Percentiles rank a stretch among this genome's conserved stretches.
These are phyloP conservation scores for Rhyacichthys aspro DNA, from an alignment of 2,797 vertebrate species.

Conservation along the genomic window DNA sequence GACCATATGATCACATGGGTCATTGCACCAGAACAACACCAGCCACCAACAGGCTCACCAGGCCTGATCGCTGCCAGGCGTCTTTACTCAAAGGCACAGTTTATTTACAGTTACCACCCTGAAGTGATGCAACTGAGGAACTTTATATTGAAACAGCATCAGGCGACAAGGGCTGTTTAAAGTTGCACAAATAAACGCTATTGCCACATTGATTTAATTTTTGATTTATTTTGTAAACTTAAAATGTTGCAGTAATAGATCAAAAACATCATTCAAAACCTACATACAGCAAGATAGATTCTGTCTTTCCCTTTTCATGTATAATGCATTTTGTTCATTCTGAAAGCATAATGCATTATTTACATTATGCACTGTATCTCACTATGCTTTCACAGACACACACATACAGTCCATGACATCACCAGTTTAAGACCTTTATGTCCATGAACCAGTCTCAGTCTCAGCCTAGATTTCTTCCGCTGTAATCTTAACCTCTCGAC, in stretches of 20 bases:
- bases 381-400: neutral
- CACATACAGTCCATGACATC: constrained; percentile 53
- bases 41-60: constrained; percentile 15
- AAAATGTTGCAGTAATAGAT: neutral
- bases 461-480: constrained; percentile 23
- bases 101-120: constrained; percentile 11
- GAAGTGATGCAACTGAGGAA: constrained; percentile 15
- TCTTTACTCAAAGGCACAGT: constrained; percentile 29
- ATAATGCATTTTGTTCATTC: neutral
- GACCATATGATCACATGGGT: constrained; percentile 54
- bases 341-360: neutral
- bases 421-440: constrained; percentile 48
- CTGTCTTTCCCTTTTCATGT: neutral
- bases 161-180: constrained; percentile 16
- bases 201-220: neutral
- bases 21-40: constrained; percentile 69
- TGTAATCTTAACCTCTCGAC: constrained; percentile 51
- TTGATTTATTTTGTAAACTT: neutral
- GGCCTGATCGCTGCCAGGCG: constrained; percentile 44
- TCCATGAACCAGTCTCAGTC: constrained; percentile 42
- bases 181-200: neutral
- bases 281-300: no score
- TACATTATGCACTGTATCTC: neutral
- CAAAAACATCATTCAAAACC: no score
- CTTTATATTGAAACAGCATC: constrained; percentile 24